Conservation (phyloP, 2,888 invertebrate genomes). For the Nephrotoma appendiculata region DNA sequence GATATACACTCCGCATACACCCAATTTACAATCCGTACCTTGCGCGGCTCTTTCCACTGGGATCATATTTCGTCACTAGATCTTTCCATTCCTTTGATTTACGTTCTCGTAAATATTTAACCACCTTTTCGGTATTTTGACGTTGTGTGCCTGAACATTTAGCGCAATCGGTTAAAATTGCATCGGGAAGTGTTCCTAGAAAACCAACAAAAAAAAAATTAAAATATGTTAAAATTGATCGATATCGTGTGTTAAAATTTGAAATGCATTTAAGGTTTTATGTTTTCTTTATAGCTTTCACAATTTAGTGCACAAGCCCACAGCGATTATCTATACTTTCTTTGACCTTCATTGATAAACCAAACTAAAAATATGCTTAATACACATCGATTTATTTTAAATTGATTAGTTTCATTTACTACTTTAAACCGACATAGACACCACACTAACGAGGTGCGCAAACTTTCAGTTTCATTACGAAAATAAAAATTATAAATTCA, state of each 20-base stretch:
- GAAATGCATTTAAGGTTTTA: not conserved
- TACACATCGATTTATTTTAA: not conserved
- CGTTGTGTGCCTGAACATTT: slow-evolving; percentile 46
- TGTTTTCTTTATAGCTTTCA: not conserved
- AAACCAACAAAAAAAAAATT: not conserved
- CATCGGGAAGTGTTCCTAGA: slow-evolving; percentile 40
- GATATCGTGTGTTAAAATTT: not conserved
- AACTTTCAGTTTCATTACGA: not conserved
- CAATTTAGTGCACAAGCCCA: not conserved
- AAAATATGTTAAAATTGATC: not conserved
- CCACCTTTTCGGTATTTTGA: slow-evolving; percentile 43
- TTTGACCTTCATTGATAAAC: not conserved
- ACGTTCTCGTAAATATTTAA: slow-evolving; percentile 45
- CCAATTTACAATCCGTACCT: not conserved
- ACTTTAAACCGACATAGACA: not conserved
- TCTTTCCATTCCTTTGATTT: slow-evolving; percentile 46
- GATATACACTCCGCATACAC: not conserved
- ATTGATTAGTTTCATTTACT: not conserved
- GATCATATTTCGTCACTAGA: slow-evolving; percentile 50
- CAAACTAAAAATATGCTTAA: not conserved
- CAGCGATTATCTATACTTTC: not conserved
- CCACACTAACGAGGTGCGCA: not conserved
- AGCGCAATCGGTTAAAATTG: slow-evolving; percentile 44
- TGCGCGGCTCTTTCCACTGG: slow-evolving; percentile 26
- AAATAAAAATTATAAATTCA: not conserved